phyloP scores from a whole-genome alignment of 2,888 invertebrate species.

The Cremastobaeus sp. region DNA sequence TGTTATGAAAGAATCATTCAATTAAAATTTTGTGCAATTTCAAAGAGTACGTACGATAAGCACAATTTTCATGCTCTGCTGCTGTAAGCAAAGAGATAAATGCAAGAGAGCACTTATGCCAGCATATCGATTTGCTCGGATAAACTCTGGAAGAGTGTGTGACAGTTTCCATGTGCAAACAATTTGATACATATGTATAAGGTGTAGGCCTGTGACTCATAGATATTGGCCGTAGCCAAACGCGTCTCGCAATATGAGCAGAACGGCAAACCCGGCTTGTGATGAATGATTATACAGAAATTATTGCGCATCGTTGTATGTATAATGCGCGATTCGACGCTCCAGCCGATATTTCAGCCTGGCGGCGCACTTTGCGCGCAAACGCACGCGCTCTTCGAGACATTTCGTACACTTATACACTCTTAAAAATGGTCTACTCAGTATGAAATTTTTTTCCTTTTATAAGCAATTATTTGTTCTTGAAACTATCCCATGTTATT shows the following conservation, averaged over 20 bases:
- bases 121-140: conserved; percentile 38
- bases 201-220: conserved; percentile 35
- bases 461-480: too few species aligned
- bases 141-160: conserved; percentile 41
- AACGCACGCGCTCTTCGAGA: too few species aligned
- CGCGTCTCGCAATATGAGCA: conserved; percentile 34
- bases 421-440: too few species aligned
- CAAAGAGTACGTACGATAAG: conserved; percentile 11
- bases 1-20: too few species aligned
- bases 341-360: conserved; percentile 15
- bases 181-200: conserved; percentile 50
- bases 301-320: conserved; percentile 34
- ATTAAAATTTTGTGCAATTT: neutral
- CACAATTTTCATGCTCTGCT: conserved; percentile 19
- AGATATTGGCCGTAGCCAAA: conserved; percentile 26
- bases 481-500: too few species aligned
- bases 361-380: neutral
- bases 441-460: too few species aligned
- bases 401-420: too few species aligned
- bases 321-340: conserved; percentile 8
- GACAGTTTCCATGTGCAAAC: conserved; percentile 40
- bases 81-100: conserved; percentile 24
- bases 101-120: conserved; percentile 34
- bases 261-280: conserved; percentile 21
- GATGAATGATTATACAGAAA: conserved; percentile 48